Base-by-base conservation (phyloP, 2,888 invertebrate genomes). In the Maniola hyperantus region DNA sequence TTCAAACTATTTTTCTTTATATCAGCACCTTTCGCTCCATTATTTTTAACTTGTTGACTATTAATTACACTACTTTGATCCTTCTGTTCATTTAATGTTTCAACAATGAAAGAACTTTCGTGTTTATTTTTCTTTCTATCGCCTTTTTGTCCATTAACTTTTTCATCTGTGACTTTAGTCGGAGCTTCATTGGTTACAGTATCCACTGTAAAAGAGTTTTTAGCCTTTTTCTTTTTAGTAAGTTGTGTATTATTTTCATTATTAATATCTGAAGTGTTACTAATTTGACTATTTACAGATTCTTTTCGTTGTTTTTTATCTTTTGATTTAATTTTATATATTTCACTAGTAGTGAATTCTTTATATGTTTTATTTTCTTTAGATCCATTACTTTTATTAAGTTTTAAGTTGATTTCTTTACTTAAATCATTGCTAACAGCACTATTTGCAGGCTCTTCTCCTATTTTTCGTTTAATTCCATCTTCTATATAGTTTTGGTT, bases 141-240 rank as follows among this genome's bases (percentile, higher is more conserved):
- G 44, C 15, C 34, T 33, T 54, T 33, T 34, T 60, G 48, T 2
- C 50, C 59, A 65, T 55, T 70, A 42, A 11, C 6, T 33, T 48
- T 42, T 64, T 69, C 71, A n/a, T 48, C 69, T 71, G 75, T 76
- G 63, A 71, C 72, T 72, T 78, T 77, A 74, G 80, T 84, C 48
- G 84, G 82, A 62, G 69, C 76, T 54, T 65, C 78, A 65, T 78
- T 76, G n/a, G 73, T 57, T 8, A 80, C 73, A 55, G 71, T 73
- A 74, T 87, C 87, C 20, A 87, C 76, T 61, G 76, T 65, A 69
- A 85, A 83, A 5, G 73, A 69, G 20, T 77, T 75, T 68, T 77
- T 81, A 5, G 72, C 72, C 70, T 82, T 83, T 58, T 79, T 84
- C 64, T 83, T 85, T 71, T 80, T 83, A 54, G 75, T 76, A n/a